Evolutionary conservation across 2,113 vertebrate genomes (phyloP).

Genomic region (Colistium nudipinnis): DNA sequence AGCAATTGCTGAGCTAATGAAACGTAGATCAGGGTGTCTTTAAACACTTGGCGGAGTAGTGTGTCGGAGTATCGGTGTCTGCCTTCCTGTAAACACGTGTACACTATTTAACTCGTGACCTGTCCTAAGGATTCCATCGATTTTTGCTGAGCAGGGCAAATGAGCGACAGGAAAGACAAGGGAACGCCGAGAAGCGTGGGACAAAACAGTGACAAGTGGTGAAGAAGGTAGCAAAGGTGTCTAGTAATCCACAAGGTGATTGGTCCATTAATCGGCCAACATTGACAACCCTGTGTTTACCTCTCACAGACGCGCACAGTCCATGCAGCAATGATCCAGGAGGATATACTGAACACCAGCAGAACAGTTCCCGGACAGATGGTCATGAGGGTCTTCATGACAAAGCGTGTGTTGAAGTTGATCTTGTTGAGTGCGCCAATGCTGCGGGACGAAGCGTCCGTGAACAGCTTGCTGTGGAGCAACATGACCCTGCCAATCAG

Average conservation of each 20-base stretch:
- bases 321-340: conserved; percentile 96
- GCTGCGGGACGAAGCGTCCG: conserved; percentile 91
- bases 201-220: conserved; percentile 38
- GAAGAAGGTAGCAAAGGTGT: conserved; percentile 44
- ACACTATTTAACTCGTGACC: conserved; percentile 24
- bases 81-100: conserved; percentile 30
- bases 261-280: conserved; percentile 32
- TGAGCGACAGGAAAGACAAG: conserved; percentile 50
- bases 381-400: conserved; percentile 97
- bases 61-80: conserved; percentile 22
- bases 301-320: conserved; percentile 94
- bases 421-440: conserved; percentile 90
- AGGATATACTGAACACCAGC: conserved; percentile 94
- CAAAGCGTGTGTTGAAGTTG: conserved; percentile 95
- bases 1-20: conserved; percentile 67
- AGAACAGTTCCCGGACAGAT: conserved; percentile 94
- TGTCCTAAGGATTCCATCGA: conserved; percentile 30
- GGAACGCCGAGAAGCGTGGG: conserved; percentile 41
- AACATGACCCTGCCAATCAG: conserved; percentile 93
- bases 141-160: conserved; percentile 40
- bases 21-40: conserved; percentile 56
- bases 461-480: conserved; percentile 93
- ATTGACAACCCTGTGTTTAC: conserved; percentile 75
- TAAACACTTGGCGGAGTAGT: conserved; percentile 44
- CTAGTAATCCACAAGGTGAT: conserved; percentile 40